These are phyloP conservation scores for Formica selysi DNA, from an alignment of 1,140 invertebrate species.

Conservation along the genomic window DNA sequence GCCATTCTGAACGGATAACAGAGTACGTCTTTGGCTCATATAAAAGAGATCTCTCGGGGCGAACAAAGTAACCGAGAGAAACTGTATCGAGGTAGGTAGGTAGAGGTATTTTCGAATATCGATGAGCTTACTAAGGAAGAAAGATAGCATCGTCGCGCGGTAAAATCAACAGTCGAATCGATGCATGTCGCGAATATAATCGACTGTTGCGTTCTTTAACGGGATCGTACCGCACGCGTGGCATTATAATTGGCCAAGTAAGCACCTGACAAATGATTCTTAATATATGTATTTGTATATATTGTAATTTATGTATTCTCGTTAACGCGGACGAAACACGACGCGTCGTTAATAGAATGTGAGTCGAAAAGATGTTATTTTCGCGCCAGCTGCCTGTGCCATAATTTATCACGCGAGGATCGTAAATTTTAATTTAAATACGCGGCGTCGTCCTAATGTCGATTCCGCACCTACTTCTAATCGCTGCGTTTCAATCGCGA, in stretches of 20 bases:
- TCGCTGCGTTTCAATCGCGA: slow-evolving; percentile 43
- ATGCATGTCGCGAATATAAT: slow-evolving; percentile 7
- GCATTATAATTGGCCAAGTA: slow-evolving; percentile 19
- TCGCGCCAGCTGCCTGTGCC: slow-evolving; percentile 13
- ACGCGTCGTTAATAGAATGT: slow-evolving; percentile 18
- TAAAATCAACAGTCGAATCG: slow-evolving; percentile 15
- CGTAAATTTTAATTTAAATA: slow-evolving; percentile 55
- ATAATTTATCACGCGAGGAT: slow-evolving; percentile 27
- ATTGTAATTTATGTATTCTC: slow-evolving; percentile 52
- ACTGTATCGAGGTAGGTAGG: neutral
- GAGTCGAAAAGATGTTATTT: slow-evolving; percentile 39
- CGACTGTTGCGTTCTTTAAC: neutral
- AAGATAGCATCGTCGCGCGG: neutral
- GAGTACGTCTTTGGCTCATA: neutral
- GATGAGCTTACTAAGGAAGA: neutral
- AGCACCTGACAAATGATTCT: slow-evolving; percentile 40
- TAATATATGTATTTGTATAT: slow-evolving; percentile 49
- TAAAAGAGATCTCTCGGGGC: neutral
- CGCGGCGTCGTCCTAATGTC: slow-evolving; percentile 29
- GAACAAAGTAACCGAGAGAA: neutral
- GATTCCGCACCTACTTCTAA: slow-evolving; percentile 42
- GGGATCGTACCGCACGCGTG: neutral
- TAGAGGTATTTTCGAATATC: neutral
- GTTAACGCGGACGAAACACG: slow-evolving; percentile 31
- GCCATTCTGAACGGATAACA: slow-evolving; percentile 26